Evolutionary conservation across 2,888 invertebrate genomes (phyloP), one percentile per base, ranked within the genome.

Genomic region (Coelinius sp.): DNA sequence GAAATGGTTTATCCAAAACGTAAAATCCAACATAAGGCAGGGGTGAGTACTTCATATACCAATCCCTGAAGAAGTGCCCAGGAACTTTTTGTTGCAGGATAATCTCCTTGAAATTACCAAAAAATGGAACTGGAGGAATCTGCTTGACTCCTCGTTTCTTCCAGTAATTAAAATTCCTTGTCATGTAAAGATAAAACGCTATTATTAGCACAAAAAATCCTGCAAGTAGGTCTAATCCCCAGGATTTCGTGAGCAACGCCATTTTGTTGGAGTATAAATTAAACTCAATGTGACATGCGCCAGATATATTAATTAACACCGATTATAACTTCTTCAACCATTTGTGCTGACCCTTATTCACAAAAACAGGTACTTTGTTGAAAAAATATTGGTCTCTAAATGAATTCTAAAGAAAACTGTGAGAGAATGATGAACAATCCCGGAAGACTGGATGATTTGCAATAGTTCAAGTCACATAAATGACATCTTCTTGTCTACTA

Each of bases 41-140:
- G 76, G 75, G 87, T 67, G 79, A 80, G n/a, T 69, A 81, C 71
- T 10, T 69, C 20, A 83, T 80, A 72, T 90, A 89, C 0, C 89
- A 68, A 0, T 86, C 82, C 5, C 83, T 85, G 0, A 89, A 67
- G 46, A 85, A 85, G 49, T 88, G 31, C 0, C 86, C 85, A 5
- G 87, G 80, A 8, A 85, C 80, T 25, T 77, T 83, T 46, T 80
- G 80, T 20, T 85, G 64, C 0, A 80, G 73, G 0, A 89, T 44
- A 25, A 86, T 82, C 0, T 87, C 81, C 31, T 73, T 74, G 0
- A 88, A 85, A 68, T 89, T 90, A 5, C 90, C 90, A 5, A 89
- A 74, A 10, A 90, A 80, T 0, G 86, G 84, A 0, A 81, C 82
- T 0, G 90, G 88, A 10, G 84, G 67, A 0, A 89, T 71, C 71